Base-by-base conservation (phyloP, 2,888 invertebrate species). In the Pseudoips prasinana region DNA sequence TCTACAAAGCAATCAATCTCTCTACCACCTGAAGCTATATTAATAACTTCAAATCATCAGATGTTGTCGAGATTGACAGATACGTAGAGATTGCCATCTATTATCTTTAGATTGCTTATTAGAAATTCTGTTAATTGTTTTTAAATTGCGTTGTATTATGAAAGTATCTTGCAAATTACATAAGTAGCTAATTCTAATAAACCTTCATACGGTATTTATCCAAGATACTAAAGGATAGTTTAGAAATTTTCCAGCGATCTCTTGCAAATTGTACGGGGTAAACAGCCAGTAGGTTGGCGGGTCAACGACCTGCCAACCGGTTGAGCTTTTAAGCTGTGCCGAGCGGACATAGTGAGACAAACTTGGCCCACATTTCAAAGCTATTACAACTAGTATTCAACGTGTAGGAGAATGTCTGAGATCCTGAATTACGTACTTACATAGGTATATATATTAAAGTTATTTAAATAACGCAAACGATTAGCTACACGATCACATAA, bases 241-340 rank as follows among this genome's bases (percentile, higher is more conserved):
- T 31, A 48, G 40, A 45, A 42, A 46, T 48, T 51, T 53, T 48
- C 40, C 54, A 57, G 35, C 37, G 25, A 56, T 54, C 48, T 48
- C 14, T 20, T 20, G 57, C 58, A 53, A 61, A 66, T 51, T 58
- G 58, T 58, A 42, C 46, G 58, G 64, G 62, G 65, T 66, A 61
- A 55, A 62, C 64, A 61, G 72, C 65, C 73, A 85, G 82, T 86
- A 84, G 85, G 86, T 85, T 83, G 83, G 56, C 64, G 66, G 82
- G 79, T 84, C 86, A 76, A 73, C 46, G 85, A 61, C 76, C 86
- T 68, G 53, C 60, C 73, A 78, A 87, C 87, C 87, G 87, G 87
- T 85, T 74, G 74, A 56, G 75, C 80, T 83, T 80, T 14, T 64
- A 79, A 84, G 84, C 80, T 81, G 72, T 68, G 69, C 67, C 64